Evolutionary conservation across 2,888 invertebrate genomes (phyloP), one percentile per base, ranked within the genome.

Genomic region (Micoletzkya japonica): DNA sequence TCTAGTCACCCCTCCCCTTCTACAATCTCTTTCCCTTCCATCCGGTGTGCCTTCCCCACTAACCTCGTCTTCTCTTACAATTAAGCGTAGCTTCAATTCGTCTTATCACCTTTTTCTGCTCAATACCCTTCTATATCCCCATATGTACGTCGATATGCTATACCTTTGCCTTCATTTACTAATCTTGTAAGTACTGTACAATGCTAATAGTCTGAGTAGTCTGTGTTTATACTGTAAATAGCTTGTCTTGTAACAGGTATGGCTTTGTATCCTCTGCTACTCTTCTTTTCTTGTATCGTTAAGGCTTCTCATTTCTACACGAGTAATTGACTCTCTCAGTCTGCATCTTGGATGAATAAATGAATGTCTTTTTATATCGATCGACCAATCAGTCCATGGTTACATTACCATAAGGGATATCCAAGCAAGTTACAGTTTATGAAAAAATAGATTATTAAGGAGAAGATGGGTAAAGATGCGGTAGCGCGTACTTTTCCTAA

Each of bases 401-500:
- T 20, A 14, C 44, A 14, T 14, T 44, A 14, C 44, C n/a, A n/a
- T n/a, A n/a, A n/a, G n/a, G n/a, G 20, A 14, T 44, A 44, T 44
- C 44, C 20, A 44, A 20, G 20, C 20, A 44, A 20, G 44, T 44
- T 44, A 44, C 44, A 20, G 44, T 44, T 14, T 44, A 44, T 44
- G 44, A 44, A 20, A 44, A 44, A 14, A 44, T 44, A 20, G 20
- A 14, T 44, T 14, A 14, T 20, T 10, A 44, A 14, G 10, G 44
- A 44, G 10, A 17, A 44, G 28, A 49, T 20, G 30, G 10, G 60
- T 30, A 14, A 24, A 44, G 39, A 28, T 61, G 6, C 39, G 60
- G 24, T n/a, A n/a, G n/a, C n/a, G n/a, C 60, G 60, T 24, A 61
- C 60, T 2, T 61, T 61, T 17, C 60, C 60, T 3, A 61, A 61